Evolutionary conservation across 2,797 vertebrate species (phyloP).

Genomic region (Argyrosomus regius): DNA sequence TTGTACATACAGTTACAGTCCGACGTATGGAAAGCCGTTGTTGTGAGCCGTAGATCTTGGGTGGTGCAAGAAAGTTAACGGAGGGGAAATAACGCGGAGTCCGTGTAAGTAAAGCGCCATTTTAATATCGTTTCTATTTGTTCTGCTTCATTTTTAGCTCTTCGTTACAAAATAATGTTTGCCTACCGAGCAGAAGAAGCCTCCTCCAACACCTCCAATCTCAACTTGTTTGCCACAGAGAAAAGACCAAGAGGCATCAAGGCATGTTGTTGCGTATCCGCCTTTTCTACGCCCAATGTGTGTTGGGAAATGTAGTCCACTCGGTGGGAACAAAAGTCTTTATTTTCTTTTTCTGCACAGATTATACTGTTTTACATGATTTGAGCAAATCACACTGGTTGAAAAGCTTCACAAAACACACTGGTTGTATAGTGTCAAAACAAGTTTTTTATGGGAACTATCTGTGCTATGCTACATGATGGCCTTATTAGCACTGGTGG

Average conservation of each 20-base stretch:
- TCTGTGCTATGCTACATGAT: not conserved
- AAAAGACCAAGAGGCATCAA: conserved; percentile 27
- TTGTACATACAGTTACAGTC: not conserved
- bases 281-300: conserved; percentile 32
- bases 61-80: conserved; percentile 49
- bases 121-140: rapidly evolving
- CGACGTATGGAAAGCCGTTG: conserved; percentile 2
- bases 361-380: not conserved
- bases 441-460: not conserved
- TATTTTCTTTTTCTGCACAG: not conserved
- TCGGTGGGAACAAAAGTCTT: not conserved
- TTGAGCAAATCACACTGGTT: not conserved
- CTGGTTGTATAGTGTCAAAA: not conserved
- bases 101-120: not conserved
- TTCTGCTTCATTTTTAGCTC: not conserved
- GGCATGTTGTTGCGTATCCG: conserved; percentile 50
- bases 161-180: not conserved
- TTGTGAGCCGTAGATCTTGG: conserved; percentile 4
- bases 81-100: conserved; percentile 22
- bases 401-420: not conserved
- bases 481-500: not conserved
- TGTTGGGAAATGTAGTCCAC: conserved; percentile 77
- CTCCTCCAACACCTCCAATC: not conserved
- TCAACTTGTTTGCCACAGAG: conserved; percentile 53
- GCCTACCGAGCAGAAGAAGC: conserved; percentile 52